Conservation (phyloP, 2,888 invertebrate species). For the Diaphora mendica region DNA sequence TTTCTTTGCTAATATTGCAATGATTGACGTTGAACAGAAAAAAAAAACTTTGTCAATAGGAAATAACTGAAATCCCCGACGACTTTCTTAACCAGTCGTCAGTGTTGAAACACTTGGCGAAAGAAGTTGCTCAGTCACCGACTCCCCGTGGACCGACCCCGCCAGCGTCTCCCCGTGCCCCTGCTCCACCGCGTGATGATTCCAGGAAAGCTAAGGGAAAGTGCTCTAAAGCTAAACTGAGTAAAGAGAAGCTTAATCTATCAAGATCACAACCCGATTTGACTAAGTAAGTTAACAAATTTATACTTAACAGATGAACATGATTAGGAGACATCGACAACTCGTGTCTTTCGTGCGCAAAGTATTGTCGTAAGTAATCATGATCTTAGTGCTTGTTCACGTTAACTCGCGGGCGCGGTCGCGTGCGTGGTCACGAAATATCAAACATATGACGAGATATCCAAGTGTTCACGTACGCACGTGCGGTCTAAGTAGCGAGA, state of each 20-base stretch:
- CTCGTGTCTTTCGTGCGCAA: too few relatives aligned
- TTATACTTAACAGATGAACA: too few relatives aligned
- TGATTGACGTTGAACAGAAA: background rate
- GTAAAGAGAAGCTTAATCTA: constrained; percentile 88
- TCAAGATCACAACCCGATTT: constrained; percentile 95
- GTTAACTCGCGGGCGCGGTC: too few relatives aligned
- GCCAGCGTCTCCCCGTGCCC: constrained; percentile 70
- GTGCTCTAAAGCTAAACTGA: constrained; percentile 74
- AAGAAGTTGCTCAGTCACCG: constrained; percentile 88
- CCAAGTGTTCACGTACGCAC: too few relatives aligned
- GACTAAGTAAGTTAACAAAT: constrained; percentile 85
- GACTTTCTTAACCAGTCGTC: constrained; percentile 94
- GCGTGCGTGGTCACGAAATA: too few relatives aligned
- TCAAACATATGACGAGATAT: too few relatives aligned
- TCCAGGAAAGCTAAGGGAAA: constrained; percentile 70
- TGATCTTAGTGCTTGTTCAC: too few relatives aligned
- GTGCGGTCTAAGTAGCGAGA: too few relatives aligned
- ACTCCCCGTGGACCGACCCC: constrained; percentile 73
- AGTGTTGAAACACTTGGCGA: constrained; percentile 93
- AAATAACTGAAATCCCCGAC: constrained; percentile 94
- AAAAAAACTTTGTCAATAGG: constrained; percentile 57
- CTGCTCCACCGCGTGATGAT: constrained; percentile 58
- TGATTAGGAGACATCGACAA: too few relatives aligned
- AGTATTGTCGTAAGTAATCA: background rate
- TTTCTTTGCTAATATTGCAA: background rate